Evolutionary conservation across 2,113 vertebrate species (phyloP).

Genomic region (Taxidea taxus): DNA sequence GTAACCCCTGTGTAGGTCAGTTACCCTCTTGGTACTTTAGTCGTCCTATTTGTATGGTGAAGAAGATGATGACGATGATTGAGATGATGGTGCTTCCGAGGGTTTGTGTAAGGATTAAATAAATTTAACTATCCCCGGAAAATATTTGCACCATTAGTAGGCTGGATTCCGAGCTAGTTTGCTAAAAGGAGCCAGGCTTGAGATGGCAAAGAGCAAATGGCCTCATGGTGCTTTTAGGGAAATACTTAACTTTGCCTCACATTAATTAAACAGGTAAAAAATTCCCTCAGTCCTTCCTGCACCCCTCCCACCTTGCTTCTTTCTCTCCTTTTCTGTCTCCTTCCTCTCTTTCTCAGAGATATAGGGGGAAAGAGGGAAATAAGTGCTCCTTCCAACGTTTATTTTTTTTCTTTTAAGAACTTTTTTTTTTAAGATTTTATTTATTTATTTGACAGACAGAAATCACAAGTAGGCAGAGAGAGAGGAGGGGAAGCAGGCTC

Average conservation of each 20-base stretch:
- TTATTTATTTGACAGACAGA: too few relatives aligned
- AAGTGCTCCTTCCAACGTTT: background rate
- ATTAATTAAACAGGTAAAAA: background rate
- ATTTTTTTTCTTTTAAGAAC: too few relatives aligned
- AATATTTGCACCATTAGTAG: background rate
- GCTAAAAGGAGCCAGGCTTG: background rate
- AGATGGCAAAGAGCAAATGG: background rate
- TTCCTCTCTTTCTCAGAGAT: background rate
- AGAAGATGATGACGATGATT: background rate
- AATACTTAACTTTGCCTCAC: background rate
- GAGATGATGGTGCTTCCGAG: background rate
- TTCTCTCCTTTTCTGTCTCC: background rate
- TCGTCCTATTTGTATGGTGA: background rate
- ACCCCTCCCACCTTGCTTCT: background rate
- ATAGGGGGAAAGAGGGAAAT: background rate
- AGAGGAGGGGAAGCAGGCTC: too few relatives aligned
- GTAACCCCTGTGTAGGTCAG: background rate
- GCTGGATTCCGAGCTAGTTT: background rate
- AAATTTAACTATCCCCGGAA: background rate
- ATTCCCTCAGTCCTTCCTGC: background rate
- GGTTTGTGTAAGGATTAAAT: background rate
- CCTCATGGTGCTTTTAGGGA: too few relatives aligned
- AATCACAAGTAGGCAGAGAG: too few relatives aligned
- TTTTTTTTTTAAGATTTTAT: too few relatives aligned
- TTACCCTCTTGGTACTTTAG: background rate